These are phyloP conservation scores for Drosophila burlai DNA, from an alignment of 1,140 invertebrate genomes.

Conservation along the genomic window DNA sequence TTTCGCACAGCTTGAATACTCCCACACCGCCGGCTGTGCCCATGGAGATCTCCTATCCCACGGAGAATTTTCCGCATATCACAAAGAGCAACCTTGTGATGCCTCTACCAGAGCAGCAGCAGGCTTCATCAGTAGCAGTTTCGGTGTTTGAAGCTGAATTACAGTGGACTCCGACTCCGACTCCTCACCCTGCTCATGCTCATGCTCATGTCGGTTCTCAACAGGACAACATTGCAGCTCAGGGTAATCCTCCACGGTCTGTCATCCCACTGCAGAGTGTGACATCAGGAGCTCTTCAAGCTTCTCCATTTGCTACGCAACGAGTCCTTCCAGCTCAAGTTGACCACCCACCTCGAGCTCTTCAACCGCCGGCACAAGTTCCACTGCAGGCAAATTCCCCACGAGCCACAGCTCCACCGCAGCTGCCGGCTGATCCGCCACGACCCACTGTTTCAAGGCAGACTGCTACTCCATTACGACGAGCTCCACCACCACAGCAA, in stretches of 20 bases:
- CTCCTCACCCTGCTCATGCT: not conserved
- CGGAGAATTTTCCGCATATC: constrained; percentile 13
- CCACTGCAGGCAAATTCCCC: not conserved
- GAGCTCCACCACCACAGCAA: not conserved
- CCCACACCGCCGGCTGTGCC: constrained; percentile 36
- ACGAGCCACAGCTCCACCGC: not conserved
- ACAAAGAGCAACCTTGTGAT: not conserved
- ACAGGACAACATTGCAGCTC: not conserved
- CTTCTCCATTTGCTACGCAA: not conserved
- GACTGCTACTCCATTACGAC: not conserved
- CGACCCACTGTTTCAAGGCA: not conserved
- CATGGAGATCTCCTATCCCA: constrained; percentile 61
- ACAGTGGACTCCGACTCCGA: not conserved
- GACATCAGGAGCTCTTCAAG: not conserved
- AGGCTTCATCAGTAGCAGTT: too few species aligned
- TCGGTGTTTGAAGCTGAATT: too few species aligned
- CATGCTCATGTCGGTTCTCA: too few species aligned
- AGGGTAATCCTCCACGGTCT: not conserved
- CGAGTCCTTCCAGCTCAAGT: not conserved
- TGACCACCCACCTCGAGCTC: not conserved
- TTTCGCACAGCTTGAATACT: constrained; percentile 56
- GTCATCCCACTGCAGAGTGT: not conserved
- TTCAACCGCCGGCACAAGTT: not conserved
- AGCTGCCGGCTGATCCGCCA: not conserved
- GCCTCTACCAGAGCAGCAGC: not conserved